Evolutionary conservation across 2,797 vertebrate species (phyloP), one percentile per base, ranked within the genome.

Genomic region (Muscicapa striata): DNA sequence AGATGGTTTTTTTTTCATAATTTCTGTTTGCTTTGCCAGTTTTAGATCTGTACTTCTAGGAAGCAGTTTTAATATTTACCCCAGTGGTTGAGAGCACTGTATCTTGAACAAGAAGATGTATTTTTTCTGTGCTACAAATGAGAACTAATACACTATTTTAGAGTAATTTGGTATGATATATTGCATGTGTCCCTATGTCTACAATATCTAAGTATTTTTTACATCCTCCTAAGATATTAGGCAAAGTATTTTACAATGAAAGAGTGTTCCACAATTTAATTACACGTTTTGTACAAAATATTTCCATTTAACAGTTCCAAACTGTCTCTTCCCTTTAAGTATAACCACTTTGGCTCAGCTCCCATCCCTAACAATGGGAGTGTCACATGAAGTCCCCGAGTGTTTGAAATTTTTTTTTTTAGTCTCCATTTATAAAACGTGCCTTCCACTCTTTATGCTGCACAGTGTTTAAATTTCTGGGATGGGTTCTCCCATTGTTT

Each of bases 231-330:
- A 84, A 91, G 87, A 85, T 93, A 70, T 86, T 96, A 90, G 61
- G 49, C 73, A 90, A 59, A 10, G 63, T 84, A 76, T 95, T 96
- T 91, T 90, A 95, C 87, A 91, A 32, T 90, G 95, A 94, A 95
- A 91, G 66, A 78, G 76, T 63, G 68, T 73, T 96, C 87, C 89
- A 94, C 87, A 68, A 49, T 82, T 95, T 97, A 97, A 96, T 97
- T 96, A 95, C 91, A 94, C 41, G 36, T 93, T 96, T 96, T 79
- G 49, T 87, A 93, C 89, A 91, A 97, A 96, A 96, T 97, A 96
- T 97, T 97, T 97, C 95, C 89, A 89, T 94, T 96, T 91, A 96
- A 90, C 89, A 8, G 83, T 94, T 96, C 93, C 93, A 96, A 90
- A 96, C 80, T 91, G 91, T 91, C 94, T 96, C 68, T 94, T 93